These are phyloP conservation scores for Capreolus pygargus DNA, from an alignment of 2,113 vertebrate genomes.

Conservation along the genomic window DNA sequence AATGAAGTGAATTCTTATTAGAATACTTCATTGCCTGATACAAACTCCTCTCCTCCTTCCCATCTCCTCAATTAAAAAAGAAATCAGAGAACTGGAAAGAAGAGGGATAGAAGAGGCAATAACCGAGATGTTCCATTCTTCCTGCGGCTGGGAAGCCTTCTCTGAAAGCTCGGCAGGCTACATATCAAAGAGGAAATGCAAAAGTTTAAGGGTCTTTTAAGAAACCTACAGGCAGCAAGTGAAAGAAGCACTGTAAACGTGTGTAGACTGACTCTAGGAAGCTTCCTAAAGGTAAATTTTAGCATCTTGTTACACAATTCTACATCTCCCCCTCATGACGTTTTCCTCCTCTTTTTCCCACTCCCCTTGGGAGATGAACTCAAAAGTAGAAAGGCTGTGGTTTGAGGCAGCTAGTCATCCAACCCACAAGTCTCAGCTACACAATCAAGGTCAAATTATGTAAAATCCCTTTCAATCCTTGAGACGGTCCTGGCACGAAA, in stretches of 20 bases:
- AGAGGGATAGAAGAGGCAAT: neutral
- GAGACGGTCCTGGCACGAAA: neutral
- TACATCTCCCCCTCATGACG: neutral
- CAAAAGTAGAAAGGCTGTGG: neutral
- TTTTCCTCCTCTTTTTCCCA: neutral
- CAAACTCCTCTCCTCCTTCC: neutral
- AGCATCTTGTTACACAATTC: neutral
- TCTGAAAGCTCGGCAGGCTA: neutral
- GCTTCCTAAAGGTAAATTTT: neutral
- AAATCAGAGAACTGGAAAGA: neutral
- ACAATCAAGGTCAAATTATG: neutral
- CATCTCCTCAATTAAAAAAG: neutral
- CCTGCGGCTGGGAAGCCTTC: neutral
- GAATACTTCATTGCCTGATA: constrained; percentile 1
- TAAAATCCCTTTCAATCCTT: neutral
- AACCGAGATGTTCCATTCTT: neutral
- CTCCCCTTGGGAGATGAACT: neutral
- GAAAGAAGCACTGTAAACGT: neutral
- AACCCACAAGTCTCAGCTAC: neutral
- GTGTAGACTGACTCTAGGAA: neutral
- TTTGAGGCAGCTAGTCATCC: neutral
- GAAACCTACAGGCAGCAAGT: neutral
- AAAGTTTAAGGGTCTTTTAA: neutral
- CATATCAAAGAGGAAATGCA: neutral
- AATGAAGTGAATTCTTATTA: constrained; percentile 30